Conservation (phyloP, 2,797 vertebrate species). For the Odontamblyopus lacepedii region DNA sequence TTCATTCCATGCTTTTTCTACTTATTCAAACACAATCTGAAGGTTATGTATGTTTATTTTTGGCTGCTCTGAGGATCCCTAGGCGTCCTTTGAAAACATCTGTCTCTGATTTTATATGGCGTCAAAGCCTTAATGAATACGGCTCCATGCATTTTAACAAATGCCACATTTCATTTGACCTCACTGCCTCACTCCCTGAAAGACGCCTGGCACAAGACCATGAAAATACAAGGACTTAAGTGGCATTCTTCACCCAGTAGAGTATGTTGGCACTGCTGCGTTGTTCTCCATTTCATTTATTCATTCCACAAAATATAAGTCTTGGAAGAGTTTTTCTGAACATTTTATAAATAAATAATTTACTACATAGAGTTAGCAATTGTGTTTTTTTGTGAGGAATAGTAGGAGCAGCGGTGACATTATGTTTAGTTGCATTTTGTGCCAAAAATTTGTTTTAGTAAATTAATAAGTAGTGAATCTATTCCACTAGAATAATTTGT, state of each 20-base stretch:
- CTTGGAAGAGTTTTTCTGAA: too few species aligned
- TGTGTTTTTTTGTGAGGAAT: background rate
- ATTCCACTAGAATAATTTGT: background rate
- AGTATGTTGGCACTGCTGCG: constrained; percentile 51
- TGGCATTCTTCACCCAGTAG: constrained; percentile 49
- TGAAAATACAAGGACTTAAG: constrained; percentile 53
- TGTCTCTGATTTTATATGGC: constrained; percentile 78
- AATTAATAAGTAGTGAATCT: background rate
- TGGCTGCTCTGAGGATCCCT: constrained; percentile 48
- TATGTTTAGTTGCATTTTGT: too few species aligned
- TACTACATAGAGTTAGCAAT: background rate
- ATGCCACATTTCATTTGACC: constrained; percentile 69
- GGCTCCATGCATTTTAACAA: constrained; percentile 69
- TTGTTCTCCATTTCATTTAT: constrained; percentile 5
- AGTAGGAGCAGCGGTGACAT: background rate
- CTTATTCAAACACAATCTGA: constrained; percentile 51
- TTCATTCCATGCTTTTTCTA: constrained; percentile 31
- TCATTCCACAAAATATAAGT: background rate
- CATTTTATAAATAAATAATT: background rate
- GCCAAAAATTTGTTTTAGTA: too few species aligned
- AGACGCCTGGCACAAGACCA: constrained; percentile 49
- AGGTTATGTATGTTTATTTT: constrained; percentile 60
- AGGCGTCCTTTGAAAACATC: constrained; percentile 74
- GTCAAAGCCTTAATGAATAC: constrained; percentile 77
- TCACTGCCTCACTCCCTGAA: constrained; percentile 53